A percentile compares a stretch with the other conserved stretches of the same genome.
phyloP scores from a whole-genome alignment of 2,797 vertebrate genomes.

The Cirrhinus mrigala region DNA sequence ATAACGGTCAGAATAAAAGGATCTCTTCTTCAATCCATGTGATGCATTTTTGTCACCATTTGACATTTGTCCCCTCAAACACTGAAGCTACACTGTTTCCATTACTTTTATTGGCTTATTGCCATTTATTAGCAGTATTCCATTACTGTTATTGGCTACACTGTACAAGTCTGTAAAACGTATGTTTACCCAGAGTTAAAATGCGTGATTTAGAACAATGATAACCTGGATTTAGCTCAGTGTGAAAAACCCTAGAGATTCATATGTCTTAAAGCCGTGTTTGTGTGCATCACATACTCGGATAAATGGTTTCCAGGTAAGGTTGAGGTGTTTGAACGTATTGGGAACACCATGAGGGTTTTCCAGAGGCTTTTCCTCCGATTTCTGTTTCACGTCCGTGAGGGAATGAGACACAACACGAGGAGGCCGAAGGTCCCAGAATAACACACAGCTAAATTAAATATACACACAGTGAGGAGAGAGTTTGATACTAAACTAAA shows the following conservation, averaged over 20 bases:
- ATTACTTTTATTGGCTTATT: too few species aligned
- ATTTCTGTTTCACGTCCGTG: constrained; percentile 68
- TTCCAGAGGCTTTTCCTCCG: constrained; percentile 68
- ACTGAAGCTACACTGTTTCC: too few species aligned
- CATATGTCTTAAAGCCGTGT: neutral
- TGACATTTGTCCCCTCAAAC: too few species aligned
- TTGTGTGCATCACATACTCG: constrained; percentile 74
- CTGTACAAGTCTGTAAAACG: neutral
- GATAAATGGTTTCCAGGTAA: constrained; percentile 88
- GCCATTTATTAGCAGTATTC: too few species aligned
- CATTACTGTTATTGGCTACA: too few species aligned
- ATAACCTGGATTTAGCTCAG: neutral
- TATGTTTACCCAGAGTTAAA: neutral
- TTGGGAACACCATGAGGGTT: constrained; percentile 70
- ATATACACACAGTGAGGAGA: constrained; percentile 15
- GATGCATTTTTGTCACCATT: too few species aligned
- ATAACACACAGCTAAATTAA: constrained; percentile 80
- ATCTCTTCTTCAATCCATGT: too few species aligned
- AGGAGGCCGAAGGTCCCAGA: constrained; percentile 88
- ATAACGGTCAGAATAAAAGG: too few species aligned
- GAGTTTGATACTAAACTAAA: neutral
- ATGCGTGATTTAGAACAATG: neutral
- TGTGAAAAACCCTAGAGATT: neutral
- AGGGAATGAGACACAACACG: constrained; percentile 57
- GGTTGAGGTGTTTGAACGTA: constrained; percentile 85